Base-by-base conservation (phyloP, 2,888 invertebrate genomes). In the Scaptomyza caliginosa region DNA sequence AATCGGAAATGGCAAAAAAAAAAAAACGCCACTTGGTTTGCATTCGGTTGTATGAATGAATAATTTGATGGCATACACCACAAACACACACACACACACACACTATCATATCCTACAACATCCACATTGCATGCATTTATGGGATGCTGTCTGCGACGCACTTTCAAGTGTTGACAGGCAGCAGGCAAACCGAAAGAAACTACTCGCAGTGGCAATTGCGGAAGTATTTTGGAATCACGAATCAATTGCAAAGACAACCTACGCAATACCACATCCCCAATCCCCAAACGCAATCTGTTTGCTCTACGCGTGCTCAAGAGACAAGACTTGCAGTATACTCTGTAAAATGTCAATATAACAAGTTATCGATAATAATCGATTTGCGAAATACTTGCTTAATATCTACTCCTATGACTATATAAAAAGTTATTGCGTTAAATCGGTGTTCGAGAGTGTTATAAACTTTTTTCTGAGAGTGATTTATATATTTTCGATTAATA, bases 1-100 rank as follows among this genome's bases (percentile, higher is more conserved):
- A 50, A 73, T 60, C 68, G 77, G 77, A 73, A 77, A 77, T 73
- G 62, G 74, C 67, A 66, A 67, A n/a, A n/a, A n/a, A n/a, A n/a
- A n/a, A n/a, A n/a, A n/a, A 67, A 76, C 65, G 67, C 67, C 73
- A 76, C 59, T 70, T 16, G 45, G 43, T 30, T 26, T 46, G 21
- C 34, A 10, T n/a, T n/a, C 3, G n/a, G 17, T 8, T 13, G n/a
- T 8, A 40, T 23, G 28, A 34, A 28, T 39, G 51, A 42, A 39
- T 38, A 1, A 38, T 30, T 68, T 24, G 40, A 32, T 34, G 30
- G 19, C 17, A 32, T 13, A 32, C 7, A 59, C 23, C 28, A 23
- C 16, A 38, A n/a, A 26, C 17, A 17, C 19, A 16, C 42, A 8
- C 13, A n/a, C 24, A 11, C 17, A 39, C 7, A 16, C 30, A 39